A percentile compares a stretch with the other conserved stretches of the same genome.
These are phyloP conservation scores for Epinotia demarniana DNA, from an alignment of 2,888 invertebrate genomes.

Conservation along the genomic window DNA sequence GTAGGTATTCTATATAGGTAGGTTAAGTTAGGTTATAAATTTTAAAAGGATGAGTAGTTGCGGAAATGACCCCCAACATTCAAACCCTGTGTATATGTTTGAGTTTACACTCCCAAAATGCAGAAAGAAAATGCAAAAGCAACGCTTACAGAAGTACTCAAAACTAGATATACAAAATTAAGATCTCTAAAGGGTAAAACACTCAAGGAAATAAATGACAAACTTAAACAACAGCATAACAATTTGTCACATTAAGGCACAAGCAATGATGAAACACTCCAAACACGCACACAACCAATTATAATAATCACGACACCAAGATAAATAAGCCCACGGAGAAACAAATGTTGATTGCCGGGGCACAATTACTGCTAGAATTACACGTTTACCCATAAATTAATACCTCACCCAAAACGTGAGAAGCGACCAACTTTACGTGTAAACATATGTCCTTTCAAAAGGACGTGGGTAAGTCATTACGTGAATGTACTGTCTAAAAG, in stretches of 20 bases:
- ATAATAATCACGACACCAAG: constrained; percentile 40
- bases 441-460: background rate
- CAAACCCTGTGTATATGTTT: too few species aligned
- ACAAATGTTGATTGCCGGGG: constrained; percentile 41
- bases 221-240: background rate
- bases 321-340: constrained; percentile 32
- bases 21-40: too few species aligned
- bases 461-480: constrained; percentile 10
- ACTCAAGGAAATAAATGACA: background rate
- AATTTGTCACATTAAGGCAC: constrained; percentile 22
- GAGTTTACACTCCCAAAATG: background rate
- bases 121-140: background rate
- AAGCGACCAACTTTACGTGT: background rate
- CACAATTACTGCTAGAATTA: constrained; percentile 37
- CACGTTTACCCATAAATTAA: constrained; percentile 39
- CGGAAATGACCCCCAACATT: too few species aligned
- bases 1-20: too few species aligned
- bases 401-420: background rate
- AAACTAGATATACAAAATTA: background rate
- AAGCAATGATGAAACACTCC: constrained; percentile 7
- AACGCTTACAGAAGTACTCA: background rate
- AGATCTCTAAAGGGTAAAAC: background rate
- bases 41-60: too few species aligned
- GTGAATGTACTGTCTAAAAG: constrained; percentile 25
- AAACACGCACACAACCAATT: constrained; percentile 37